Evolutionary conservation across 2,113 vertebrate genomes (phyloP).

Genomic region (Melierax canorus): DNA sequence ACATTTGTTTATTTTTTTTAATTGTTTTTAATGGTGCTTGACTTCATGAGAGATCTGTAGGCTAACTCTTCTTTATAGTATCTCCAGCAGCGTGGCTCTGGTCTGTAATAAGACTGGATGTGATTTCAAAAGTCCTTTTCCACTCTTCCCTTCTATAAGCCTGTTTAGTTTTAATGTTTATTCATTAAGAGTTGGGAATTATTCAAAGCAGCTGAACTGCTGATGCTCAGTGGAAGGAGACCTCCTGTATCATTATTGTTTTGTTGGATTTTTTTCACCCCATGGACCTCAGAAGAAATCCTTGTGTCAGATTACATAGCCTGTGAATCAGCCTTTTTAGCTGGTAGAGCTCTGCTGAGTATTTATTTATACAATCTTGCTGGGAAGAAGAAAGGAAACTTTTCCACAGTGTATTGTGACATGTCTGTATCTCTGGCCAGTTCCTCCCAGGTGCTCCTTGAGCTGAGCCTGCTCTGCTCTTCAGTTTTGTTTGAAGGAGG

Average conservation of each 20-base stretch:
- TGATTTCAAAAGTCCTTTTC: background rate
- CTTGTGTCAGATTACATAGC: background rate
- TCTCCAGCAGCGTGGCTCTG: background rate
- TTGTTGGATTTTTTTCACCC: background rate
- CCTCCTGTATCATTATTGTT: background rate
- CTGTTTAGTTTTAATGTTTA: background rate
- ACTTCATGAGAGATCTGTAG: background rate
- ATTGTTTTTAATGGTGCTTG: background rate
- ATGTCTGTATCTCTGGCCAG: background rate
- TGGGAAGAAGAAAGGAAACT: background rate
- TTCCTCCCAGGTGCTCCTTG: background rate
- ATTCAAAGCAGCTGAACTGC: background rate
- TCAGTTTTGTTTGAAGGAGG: background rate
- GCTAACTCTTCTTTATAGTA: background rate
- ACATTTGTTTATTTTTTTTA: background rate
- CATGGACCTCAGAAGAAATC: background rate
- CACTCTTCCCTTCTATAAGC: background rate
- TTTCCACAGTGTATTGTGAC: background rate
- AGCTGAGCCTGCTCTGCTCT: background rate
- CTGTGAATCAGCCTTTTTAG: background rate
- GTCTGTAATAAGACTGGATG: background rate
- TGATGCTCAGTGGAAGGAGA: background rate
- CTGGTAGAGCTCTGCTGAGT: background rate
- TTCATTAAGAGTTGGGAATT: background rate
- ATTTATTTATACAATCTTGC: background rate